A percentile compares a stretch with the other conserved stretches of the same genome.
Evolutionary conservation across 30 jellyfish, hydroid and myxozoan species (phyloP).

Genomic region (Aurelia aurita): DNA sequence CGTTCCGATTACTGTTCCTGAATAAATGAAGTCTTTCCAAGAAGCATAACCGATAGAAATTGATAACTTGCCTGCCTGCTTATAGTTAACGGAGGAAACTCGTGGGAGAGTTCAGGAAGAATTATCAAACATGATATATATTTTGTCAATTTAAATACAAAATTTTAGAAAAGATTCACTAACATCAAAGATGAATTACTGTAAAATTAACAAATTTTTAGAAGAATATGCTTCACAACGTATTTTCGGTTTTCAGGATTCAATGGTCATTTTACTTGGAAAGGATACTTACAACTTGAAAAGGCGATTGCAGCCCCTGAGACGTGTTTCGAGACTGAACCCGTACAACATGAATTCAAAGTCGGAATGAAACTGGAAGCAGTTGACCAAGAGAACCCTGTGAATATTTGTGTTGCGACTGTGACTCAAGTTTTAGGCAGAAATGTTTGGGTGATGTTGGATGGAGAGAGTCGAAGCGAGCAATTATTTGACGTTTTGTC

Average conservation of each 20-base stretch:
- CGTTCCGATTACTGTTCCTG: too few species aligned
- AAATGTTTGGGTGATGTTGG: constrained; percentile 85
- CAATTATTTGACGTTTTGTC: constrained; percentile 77
- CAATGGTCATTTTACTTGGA: constrained; percentile 98
- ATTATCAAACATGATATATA: too few species aligned
- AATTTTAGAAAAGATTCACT: too few species aligned
- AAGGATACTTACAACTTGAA: constrained; percentile 78
- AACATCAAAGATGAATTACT: too few species aligned
- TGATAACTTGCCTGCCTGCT: too few species aligned
- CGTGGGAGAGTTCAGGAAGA: too few species aligned
- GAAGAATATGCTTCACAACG: too few species aligned
- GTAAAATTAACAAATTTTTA: too few species aligned
- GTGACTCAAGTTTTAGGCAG: constrained; percentile 81
- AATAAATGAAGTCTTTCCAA: too few species aligned
- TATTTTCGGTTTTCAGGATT: constrained; percentile 59
- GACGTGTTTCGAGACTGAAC: constrained; percentile 51
- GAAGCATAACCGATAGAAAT: too few species aligned
- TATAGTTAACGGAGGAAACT: too few species aligned
- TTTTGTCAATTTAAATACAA: too few species aligned
- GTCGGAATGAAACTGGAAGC: constrained; percentile 97
- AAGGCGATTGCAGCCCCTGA: constrained; percentile 88
- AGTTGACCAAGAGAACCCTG: constrained; percentile 88
- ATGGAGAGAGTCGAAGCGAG: constrained; percentile 96
- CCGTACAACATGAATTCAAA: constrained; percentile 67
- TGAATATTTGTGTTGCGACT: constrained; percentile 89